Base-by-base conservation (phyloP, 2,797 vertebrate species). In the Propithecus deckenii region DNA sequence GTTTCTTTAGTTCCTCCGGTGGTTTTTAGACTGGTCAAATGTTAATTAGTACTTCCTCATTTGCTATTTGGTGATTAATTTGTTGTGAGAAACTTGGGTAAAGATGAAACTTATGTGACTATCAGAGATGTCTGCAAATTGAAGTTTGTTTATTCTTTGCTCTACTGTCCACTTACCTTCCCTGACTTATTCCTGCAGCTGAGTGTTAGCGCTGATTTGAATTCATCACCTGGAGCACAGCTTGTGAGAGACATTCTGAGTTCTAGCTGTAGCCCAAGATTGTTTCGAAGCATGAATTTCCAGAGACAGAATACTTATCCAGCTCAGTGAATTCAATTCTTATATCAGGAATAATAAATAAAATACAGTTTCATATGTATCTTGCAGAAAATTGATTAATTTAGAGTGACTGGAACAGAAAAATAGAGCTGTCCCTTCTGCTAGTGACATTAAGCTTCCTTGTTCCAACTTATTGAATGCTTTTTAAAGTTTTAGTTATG, bases 81-180 rank as follows among this genome's bases (percentile, higher is more conserved):
- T 90, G n/a, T 93, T 92, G n/a, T 90, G 72, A 89, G 85, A 87
- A 92, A 78, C 38, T 88, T 95, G 86, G 59, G 69, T 95, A 89
- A 86, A 86, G 59, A 91, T 97, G 92, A 80, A 85, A 94, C 46
- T 94, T 93, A 23, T 61, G 48, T 95, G 86, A 92, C 28, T 85
- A 35, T 85, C 61, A 80, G 48, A 88, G 48, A 85, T 65, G 41
- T 85, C n/a, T 94, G 30, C 52, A 87, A 89, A 94, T 78, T 94
- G 61, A 94, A 94, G 55, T 84, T 95, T 94, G 55, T 89, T 89
- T 48, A 28, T 94, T 94, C 59, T 95, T 95, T 95, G 71, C 79
- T 93, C 32, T 91, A 17, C 46, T 92, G 50, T 76, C 43, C 83
- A 17, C 43, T 86, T 79, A 38, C 30, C 55, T 96, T 92, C 96